phyloP scores from a whole-genome alignment of 1,140 invertebrate species.

The Megalonaias nervosa region DNA sequence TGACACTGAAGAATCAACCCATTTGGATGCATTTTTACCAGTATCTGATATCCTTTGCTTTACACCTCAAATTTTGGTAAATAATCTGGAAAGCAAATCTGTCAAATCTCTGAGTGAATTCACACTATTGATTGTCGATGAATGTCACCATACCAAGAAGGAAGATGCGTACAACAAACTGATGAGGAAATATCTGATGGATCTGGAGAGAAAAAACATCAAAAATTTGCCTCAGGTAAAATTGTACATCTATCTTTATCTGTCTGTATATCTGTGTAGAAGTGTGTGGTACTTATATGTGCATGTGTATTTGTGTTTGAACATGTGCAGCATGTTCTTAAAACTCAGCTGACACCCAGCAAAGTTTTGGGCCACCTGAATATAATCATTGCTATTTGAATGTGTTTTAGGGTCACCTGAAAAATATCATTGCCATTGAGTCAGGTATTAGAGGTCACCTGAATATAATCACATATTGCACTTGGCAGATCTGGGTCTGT shows the following conservation, averaged over 20 bases:
- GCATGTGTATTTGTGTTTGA: too few relatives aligned
- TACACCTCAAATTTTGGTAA: constrained; percentile 56
- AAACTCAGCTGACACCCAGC: too few relatives aligned
- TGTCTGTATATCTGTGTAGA: too few relatives aligned
- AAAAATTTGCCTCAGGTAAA: constrained; percentile 44
- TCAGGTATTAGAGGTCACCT: too few relatives aligned
- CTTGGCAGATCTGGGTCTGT: too few relatives aligned
- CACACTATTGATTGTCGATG: constrained; percentile 63
- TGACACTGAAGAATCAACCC: constrained; percentile 42
- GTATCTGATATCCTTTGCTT: constrained; percentile 49
- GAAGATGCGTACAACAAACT: constrained; percentile 63
- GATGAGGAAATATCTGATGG: constrained; percentile 55
- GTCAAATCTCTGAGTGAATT: constrained; percentile 41
- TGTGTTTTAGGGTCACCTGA: too few relatives aligned
- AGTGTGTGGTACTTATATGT: too few relatives aligned
- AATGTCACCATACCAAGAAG: constrained; percentile 67
- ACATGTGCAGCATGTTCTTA: too few relatives aligned
- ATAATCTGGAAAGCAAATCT: constrained; percentile 41
- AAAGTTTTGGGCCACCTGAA: too few relatives aligned
- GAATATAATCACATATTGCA: too few relatives aligned
- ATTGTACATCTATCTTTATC: background rate
- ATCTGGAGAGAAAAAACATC: constrained; percentile 14
- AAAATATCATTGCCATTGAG: too few relatives aligned
- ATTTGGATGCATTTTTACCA: constrained; percentile 48
- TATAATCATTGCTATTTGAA: too few relatives aligned